Base-by-base conservation (phyloP, 1,140 invertebrate species). In the Achatina immaculata region DNA sequence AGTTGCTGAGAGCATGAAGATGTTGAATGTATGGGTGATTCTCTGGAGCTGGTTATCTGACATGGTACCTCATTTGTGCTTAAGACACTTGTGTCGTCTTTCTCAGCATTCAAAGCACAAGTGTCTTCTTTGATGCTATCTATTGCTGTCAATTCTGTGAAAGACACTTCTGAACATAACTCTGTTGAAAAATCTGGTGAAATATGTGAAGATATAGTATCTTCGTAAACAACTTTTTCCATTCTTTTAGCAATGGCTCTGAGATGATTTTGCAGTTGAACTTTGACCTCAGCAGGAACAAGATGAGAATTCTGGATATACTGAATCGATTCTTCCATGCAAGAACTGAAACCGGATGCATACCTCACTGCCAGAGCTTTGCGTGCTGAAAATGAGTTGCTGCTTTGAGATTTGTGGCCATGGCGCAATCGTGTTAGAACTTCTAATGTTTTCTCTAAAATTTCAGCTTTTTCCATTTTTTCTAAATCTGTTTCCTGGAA, bases 111-210 rank as follows among this genome's bases (percentile, higher is more conserved):
- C n/a, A n/a, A n/a, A n/a, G n/a, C n/a, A n/a, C n/a, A n/a, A n/a
- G n/a, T n/a, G n/a, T n/a, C n/a, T n/a, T n/a, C n/a, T n/a, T n/a
- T n/a, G n/a, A n/a, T n/a, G n/a, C n/a, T n/a, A n/a, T n/a, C n/a
- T n/a, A n/a, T n/a, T n/a, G n/a, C n/a, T n/a, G n/a, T n/a, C n/a
- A n/a, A n/a, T n/a, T n/a, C 86, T 86, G 2, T 74, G 83, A 3
- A 82, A 82, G n/a, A n/a, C n/a, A n/a, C n/a, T n/a, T n/a, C n/a
- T n/a, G n/a, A n/a, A n/a, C n/a, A n/a, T n/a, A n/a, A n/a, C 3
- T 40, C 87, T 16, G 81, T 81, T 31, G 82, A 85, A 58, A 87
- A 82, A 75, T 84, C 84, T 31, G n/a, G n/a, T n/a, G n/a, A n/a
- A n/a, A n/a, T n/a, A 66, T 9, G 28, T 66, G 62, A 9, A 14